Conservation (phyloP, 2,888 invertebrate genomes). For the Spodoptera picta region DNA sequence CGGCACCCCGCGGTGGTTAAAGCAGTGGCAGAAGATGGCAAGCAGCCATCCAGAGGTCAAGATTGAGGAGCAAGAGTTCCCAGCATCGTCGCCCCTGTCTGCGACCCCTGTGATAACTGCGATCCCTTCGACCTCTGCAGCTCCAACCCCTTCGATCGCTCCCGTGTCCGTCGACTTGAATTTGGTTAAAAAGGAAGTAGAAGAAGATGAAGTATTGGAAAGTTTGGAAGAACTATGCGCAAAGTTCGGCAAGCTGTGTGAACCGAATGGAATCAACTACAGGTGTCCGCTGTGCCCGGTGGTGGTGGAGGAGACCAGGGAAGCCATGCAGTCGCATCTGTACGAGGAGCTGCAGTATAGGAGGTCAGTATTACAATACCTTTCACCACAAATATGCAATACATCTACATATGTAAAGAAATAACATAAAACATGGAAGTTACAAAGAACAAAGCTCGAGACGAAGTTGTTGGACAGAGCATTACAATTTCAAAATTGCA, state of each 20-base stretch:
- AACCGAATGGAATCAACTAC: constrained; percentile 87
- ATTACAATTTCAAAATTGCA: too few species aligned
- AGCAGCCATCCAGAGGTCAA: constrained; percentile 64
- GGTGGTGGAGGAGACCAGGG: constrained; percentile 87
- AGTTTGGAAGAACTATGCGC: constrained; percentile 72
- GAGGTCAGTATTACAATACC: constrained; percentile 80
- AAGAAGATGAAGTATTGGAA: constrained; percentile 46
- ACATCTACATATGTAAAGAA: too few species aligned
- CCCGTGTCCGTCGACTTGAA: constrained; percentile 67
- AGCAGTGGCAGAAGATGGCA: constrained; percentile 68
- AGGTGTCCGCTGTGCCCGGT: constrained; percentile 90
- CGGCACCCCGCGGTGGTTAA: constrained; percentile 76
- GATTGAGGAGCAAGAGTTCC: constrained; percentile 59
- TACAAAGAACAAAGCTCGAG: background rate
- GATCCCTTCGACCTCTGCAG: constrained; percentile 5
- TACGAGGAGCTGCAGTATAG: constrained; percentile 91
- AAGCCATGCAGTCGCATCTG: constrained; percentile 91
- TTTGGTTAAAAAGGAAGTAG: constrained; percentile 76
- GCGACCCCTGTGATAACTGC: constrained; percentile 4
- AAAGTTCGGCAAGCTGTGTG: constrained; percentile 77
- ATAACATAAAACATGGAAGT: background rate
- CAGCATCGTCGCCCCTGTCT: constrained; percentile 22
- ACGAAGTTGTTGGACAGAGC: too few species aligned
- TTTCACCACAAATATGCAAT: background rate
- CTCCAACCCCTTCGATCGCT: constrained; percentile 24